These are phyloP conservation scores for Bergia sp. DNA, from an alignment of 92 coral and sea anemone species.

Conservation along the genomic window DNA sequence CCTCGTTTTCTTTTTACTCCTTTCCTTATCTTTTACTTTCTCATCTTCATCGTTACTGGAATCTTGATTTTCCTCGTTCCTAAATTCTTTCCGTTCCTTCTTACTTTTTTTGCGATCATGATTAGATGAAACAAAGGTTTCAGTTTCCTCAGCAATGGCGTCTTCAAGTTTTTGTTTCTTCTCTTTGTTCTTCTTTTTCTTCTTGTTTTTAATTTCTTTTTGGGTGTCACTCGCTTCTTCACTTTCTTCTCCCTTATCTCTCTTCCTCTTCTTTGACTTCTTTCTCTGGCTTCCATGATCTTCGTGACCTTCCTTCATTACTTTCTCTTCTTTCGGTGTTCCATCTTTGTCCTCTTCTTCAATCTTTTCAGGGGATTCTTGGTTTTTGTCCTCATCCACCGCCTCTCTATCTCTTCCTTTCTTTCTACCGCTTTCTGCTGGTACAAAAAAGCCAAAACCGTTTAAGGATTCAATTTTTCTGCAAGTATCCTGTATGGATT, in stretches of 20 bases:
- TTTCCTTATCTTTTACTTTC: background rate
- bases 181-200: conserved; percentile 8
- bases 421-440: background rate
- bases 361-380: conserved; percentile 15
- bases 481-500: no score
- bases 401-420: background rate
- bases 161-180: background rate
- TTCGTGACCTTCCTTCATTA: background rate
- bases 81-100: background rate
- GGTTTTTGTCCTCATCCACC: background rate
- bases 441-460: background rate
- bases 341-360: conserved; percentile 14
- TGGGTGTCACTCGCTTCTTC: background rate
- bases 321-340: background rate
- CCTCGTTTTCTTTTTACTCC: background rate
- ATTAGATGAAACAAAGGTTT: background rate
- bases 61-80: background rate
- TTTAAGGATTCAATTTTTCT: background rate
- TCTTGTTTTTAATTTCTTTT: conserved; percentile 6
- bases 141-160: background rate
- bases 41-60: conserved; percentile 1
- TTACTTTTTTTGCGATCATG: background rate
- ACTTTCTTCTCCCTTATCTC: conserved; percentile 27
- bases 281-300: background rate
- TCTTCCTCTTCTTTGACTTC: conserved; percentile 24